These are phyloP conservation scores for Hemibagrus wyckioides DNA, from an alignment of 2,113 vertebrate species.

Conservation along the genomic window DNA sequence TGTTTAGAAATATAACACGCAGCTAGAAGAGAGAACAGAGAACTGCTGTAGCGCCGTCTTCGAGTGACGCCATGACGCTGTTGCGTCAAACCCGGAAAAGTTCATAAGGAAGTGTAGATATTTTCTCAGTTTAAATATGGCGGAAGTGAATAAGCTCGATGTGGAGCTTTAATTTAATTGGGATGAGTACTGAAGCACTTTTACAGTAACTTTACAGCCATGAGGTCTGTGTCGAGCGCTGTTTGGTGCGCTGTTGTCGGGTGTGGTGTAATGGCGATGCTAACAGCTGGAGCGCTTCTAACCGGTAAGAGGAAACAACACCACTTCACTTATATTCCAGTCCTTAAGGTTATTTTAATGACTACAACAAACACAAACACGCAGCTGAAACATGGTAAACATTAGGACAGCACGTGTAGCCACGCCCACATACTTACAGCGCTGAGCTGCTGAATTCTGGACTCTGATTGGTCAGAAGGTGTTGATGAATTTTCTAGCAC, in stretches of 20 bases:
- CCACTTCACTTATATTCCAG: background rate
- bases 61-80: background rate
- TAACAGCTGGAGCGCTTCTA: background rate
- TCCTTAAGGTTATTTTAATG: background rate
- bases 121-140: background rate
- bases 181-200: background rate
- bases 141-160: background rate
- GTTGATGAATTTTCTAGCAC: background rate
- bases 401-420: background rate
- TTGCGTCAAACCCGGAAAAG: background rate
- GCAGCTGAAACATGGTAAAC: background rate
- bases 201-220: background rate
- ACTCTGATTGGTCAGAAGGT: constrained; percentile 5
- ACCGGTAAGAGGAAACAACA: background rate
- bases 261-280: background rate
- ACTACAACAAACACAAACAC: background rate
- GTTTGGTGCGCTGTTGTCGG: constrained; percentile 1
- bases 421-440: background rate
- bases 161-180: background rate
- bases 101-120: background rate
- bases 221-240: background rate
- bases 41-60: too few relatives aligned
- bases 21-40: too few relatives aligned
- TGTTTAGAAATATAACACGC: background rate
- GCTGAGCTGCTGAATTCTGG: background rate